These are phyloP conservation scores for Eupeodes latifasciatus DNA, from an alignment of 2,888 invertebrate genomes.

Conservation along the genomic window DNA sequence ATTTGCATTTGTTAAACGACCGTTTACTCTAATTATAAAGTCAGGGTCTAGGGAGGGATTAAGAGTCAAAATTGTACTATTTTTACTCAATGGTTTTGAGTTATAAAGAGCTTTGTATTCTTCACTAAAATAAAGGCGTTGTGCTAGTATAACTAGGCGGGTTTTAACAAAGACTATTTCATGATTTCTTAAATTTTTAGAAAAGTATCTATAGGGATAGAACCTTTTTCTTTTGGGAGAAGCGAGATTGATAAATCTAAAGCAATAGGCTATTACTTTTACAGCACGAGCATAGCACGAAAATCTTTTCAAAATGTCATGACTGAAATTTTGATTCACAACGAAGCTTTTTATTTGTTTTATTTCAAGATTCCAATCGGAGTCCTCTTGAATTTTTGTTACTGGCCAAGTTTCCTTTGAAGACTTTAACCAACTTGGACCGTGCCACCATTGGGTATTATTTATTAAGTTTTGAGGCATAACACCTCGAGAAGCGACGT, in stretches of 20 bases:
- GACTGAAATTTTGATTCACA: not conserved
- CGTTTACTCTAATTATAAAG: constrained; percentile 9
- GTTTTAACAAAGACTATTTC: not conserved
- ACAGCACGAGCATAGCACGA: not conserved
- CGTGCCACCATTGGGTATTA: constrained; percentile 11
- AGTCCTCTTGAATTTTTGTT: not conserved
- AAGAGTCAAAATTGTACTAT: not conserved
- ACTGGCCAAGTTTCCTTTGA: constrained; percentile 1
- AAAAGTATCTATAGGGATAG: not conserved
- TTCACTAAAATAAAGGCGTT: constrained; percentile 26
- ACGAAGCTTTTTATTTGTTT: not conserved
- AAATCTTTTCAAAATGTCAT: not conserved
- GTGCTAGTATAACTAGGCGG: not conserved
- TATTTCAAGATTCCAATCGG: constrained; percentile 9
- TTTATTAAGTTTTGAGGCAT: constrained; percentile 2
- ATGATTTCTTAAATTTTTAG: not conserved
- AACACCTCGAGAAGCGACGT: constrained; percentile 44
- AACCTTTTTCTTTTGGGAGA: not conserved
- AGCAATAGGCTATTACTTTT: constrained; percentile 17
- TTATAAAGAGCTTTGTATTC: constrained; percentile 3
- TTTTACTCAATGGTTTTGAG: not conserved
- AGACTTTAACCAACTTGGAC: not conserved
- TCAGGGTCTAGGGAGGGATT: constrained; percentile 2
- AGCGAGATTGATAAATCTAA: constrained; percentile 12
- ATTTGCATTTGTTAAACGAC: constrained; percentile 5